Base-by-base conservation (phyloP, 1,140 invertebrate genomes). In the Philopotamus ludificatus region DNA sequence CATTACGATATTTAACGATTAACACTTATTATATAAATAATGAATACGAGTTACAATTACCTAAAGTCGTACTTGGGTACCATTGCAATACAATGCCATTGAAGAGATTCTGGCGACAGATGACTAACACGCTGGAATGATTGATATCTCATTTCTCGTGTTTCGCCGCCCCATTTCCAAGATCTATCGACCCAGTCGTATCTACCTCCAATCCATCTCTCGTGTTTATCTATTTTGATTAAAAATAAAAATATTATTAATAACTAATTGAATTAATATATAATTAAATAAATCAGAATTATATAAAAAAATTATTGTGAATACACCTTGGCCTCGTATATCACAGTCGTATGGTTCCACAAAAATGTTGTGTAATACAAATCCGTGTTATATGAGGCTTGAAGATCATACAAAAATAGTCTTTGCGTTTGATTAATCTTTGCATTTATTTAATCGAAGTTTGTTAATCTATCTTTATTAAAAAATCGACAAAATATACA, bases 171-270 rank as follows among this genome's bases (percentile, higher is more conserved):
- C 89, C 89, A 91, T 71, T 85, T 84, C 89, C 89, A 91, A 1
- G 80, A 73, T 68, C 81, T 80, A 62, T 82, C 74, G 25, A 80
- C 76, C 83, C 85, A 87, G 76, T 91, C 86, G 73, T 86, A 91
- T 44, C 87, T 84, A 2, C 88, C 88, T 7, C 87, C 89, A 65
- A 90, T 88, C 89, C 89, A 91, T 68, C 89, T 80, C 66, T 88
- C 87, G 1, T 84, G 74, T 66, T 79, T 82, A 15, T 80, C 88
- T 89, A 74, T 21, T 26, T 7, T 54, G 53, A 51, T n/a, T n/a
- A 1, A 54, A 4, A 34, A 34, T 34, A 12, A 34, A 34, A 34
- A 34, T 34, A 34, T 34, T n/a, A n/a, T n/a, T n/a, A n/a, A n/a
- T n/a, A n/a, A n/a, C n/a, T n/a, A n/a, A n/a, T n/a, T n/a, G n/a